A percentile compares a stretch with the other conserved stretches of the same genome.
These are phyloP conservation scores for Eupithecia insigniata DNA, from an alignment of 2,888 invertebrate species.

Conservation along the genomic window DNA sequence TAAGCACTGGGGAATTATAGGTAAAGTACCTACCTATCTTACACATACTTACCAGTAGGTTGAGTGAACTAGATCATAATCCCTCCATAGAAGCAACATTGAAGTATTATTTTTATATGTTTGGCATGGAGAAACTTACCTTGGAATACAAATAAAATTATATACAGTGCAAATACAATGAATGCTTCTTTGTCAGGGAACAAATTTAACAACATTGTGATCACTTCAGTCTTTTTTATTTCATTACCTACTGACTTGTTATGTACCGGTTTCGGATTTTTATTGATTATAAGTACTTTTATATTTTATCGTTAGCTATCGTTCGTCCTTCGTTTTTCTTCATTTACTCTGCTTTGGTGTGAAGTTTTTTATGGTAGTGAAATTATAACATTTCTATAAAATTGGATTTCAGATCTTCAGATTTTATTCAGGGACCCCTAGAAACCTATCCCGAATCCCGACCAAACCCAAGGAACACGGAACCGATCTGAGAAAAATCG, in stretches of 20 bases:
- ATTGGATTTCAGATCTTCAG: neutral
- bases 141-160: constrained; percentile 95
- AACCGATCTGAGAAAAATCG: neutral
- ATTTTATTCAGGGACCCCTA: neutral
- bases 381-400: neutral
- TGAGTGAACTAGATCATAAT: neutral
- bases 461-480: too few relatives aligned
- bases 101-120: neutral
- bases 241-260: neutral
- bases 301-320: neutral
- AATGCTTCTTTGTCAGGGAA: constrained; percentile 93
- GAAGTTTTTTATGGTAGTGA: neutral
- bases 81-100: neutral
- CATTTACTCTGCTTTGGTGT: neutral
- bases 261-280: neutral
- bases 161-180: constrained; percentile 92
- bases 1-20: neutral
- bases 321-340: neutral
- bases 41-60: neutral
- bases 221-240: neutral
- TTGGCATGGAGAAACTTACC: constrained; percentile 79
- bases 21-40: neutral
- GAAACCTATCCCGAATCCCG: neutral
- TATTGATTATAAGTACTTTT: neutral
- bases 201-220: constrained; percentile 80